Percentiles rank a stretch among this genome's conserved stretches.
Evolutionary conservation across 2,113 vertebrate species (phyloP).

Genomic region (Colossoma macropomum): DNA sequence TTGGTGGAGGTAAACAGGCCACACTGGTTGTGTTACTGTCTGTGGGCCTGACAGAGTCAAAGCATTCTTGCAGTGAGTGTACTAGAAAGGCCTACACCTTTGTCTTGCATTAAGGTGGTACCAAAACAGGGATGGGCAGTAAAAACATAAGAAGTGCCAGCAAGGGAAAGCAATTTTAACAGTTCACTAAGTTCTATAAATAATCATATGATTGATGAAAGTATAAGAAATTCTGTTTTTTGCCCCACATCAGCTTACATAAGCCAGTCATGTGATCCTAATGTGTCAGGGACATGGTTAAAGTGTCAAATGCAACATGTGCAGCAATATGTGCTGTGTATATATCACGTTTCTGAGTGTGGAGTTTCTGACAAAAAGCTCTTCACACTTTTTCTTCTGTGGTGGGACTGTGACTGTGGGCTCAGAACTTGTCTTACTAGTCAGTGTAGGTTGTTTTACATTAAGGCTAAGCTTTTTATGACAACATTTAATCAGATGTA

Average conservation of each 20-base stretch:
- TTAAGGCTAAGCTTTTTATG: no score
- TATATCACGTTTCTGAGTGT: background rate
- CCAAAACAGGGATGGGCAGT: constrained; percentile 5
- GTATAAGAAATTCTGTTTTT: no score
- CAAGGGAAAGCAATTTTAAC: background rate
- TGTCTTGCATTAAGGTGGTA: background rate
- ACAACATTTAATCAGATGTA: no score
- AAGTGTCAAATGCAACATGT: constrained; percentile 8
- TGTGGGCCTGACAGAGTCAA: background rate
- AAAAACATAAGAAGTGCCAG: background rate
- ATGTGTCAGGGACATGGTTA: background rate
- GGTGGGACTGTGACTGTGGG: background rate
- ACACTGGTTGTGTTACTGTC: background rate
- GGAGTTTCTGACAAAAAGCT: background rate
- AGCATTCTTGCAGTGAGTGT: background rate
- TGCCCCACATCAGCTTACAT: background rate
- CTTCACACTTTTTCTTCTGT: background rate
- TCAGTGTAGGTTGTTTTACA: no score
- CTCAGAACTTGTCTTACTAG: no score
- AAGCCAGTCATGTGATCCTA: background rate
- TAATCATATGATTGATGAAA: background rate
- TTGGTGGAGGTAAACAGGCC: background rate
- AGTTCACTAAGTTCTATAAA: background rate
- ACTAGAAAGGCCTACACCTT: background rate
- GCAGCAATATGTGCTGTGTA: constrained; percentile 22